phyloP scores from a whole-genome alignment of 2,797 vertebrate species.

The Scolopax bukidnonensis region DNA sequence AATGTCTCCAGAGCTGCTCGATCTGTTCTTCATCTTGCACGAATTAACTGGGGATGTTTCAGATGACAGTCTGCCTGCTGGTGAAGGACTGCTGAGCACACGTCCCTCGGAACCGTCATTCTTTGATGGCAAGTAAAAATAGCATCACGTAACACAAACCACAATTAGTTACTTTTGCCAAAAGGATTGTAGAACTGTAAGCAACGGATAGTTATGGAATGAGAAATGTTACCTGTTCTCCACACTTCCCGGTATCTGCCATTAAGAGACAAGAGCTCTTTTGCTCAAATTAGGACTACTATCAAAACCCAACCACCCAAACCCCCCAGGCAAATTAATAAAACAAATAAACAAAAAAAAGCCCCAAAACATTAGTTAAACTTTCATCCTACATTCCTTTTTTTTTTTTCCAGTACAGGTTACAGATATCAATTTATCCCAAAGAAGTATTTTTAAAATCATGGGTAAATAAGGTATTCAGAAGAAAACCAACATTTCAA shows the following conservation, averaged over 20 bases:
- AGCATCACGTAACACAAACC: neutral
- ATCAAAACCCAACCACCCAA: neutral
- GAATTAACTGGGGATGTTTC: constrained; percentile 36
- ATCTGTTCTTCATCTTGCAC: constrained; percentile 69
- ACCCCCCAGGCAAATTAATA: neutral
- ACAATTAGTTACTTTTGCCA: neutral
- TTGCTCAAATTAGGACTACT: neutral
- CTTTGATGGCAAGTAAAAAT: constrained; percentile 35
- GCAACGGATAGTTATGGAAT: accelerated
- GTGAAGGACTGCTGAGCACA: neutral
- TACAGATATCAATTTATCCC: neutral
- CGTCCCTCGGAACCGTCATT: constrained; percentile 55
- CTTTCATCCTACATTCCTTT: accelerated
- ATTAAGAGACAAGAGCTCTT: neutral
- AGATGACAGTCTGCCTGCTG: constrained; percentile 10
- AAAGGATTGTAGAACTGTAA: neutral
- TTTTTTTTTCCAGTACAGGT: neutral
- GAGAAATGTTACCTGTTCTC: neutral
- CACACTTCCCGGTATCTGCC: neutral
- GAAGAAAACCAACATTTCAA: neutral
- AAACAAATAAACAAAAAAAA: neutral
- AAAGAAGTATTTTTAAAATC: neutral
- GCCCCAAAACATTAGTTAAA: neutral
- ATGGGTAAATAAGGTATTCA: neutral
- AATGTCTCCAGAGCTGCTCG: constrained; percentile 71